These are phyloP conservation scores for Gopherus flavomarginatus DNA, from an alignment of 2,113 vertebrate genomes.

Conservation along the genomic window DNA sequence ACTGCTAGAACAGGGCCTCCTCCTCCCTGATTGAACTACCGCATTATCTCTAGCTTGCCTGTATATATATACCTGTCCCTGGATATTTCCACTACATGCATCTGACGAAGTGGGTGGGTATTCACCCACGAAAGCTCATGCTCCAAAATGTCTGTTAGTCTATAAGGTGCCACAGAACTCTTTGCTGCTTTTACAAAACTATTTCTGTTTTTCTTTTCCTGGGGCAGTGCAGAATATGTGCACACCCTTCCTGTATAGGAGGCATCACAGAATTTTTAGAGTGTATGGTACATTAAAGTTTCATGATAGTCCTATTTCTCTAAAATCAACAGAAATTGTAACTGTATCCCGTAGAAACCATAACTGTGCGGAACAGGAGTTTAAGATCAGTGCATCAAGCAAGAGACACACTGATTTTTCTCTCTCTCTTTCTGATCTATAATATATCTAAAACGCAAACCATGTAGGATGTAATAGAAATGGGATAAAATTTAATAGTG, in stretches of 20 bases:
- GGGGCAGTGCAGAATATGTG: neutral
- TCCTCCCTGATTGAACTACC: too few species aligned
- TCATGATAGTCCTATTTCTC: neutral
- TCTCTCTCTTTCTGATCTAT: neutral
- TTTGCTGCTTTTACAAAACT: neutral
- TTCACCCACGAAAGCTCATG: too few species aligned
- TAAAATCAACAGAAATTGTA: neutral
- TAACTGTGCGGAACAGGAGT: conserved; percentile 13
- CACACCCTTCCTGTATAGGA: neutral
- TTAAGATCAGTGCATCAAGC: neutral
- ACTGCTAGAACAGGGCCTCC: too few species aligned
- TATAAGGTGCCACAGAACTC: too few species aligned
- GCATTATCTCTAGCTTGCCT: too few species aligned
- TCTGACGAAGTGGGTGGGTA: too few species aligned
- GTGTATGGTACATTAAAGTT: neutral
- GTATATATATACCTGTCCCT: too few species aligned
- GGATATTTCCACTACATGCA: too few species aligned
- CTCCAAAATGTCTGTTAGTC: too few species aligned
- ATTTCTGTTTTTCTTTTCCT: neutral
- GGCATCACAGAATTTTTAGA: conserved; percentile 9
- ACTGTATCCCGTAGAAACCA: neutral
- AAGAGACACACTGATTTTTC: neutral
- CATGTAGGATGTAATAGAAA: neutral
- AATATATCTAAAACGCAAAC: neutral
- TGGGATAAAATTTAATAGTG: neutral